These are phyloP conservation scores for Tautogolabrus adspersus DNA, from an alignment of 2,113 vertebrate genomes.

Conservation along the genomic window DNA sequence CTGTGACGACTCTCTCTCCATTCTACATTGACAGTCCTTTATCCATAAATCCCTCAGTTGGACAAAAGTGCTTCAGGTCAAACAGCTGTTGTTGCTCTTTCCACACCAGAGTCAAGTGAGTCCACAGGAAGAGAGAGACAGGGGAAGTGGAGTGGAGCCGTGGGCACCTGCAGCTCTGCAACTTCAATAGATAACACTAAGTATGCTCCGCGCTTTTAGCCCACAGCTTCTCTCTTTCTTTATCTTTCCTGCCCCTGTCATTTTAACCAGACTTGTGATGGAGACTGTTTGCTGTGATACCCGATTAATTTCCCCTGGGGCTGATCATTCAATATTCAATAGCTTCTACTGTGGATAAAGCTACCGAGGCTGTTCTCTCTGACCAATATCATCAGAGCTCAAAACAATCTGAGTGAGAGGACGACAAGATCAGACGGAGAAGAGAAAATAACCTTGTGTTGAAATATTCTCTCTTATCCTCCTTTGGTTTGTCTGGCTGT, in stretches of 20 bases:
- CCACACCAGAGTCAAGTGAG: constrained; percentile 54
- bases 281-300: constrained; percentile 66
- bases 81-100: constrained; percentile 76
- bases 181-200: constrained; percentile 68
- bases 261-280: constrained; percentile 68
- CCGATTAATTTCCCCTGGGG: constrained; percentile 80
- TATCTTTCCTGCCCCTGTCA: constrained; percentile 65
- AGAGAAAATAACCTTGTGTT: constrained; percentile 22
- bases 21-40: constrained; percentile 54
- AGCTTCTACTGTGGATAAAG: constrained; percentile 63
- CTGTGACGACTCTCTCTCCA: constrained; percentile 18
- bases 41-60: constrained; percentile 68
- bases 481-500: background rate
- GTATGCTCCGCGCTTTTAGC: constrained; percentile 44
- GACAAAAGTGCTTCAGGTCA: constrained; percentile 72
- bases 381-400: constrained; percentile 62
- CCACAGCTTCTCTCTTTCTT: constrained; percentile 29
- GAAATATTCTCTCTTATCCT: background rate
- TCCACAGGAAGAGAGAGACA: constrained; percentile 60
- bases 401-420: constrained; percentile 30
- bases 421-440: constrained; percentile 31
- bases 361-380: constrained; percentile 40
- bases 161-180: constrained; percentile 57
- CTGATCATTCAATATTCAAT: constrained; percentile 82
- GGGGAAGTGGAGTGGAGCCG: constrained; percentile 46